Base-by-base conservation (phyloP, 2,888 invertebrate genomes). In the Nysson spinosus region DNA sequence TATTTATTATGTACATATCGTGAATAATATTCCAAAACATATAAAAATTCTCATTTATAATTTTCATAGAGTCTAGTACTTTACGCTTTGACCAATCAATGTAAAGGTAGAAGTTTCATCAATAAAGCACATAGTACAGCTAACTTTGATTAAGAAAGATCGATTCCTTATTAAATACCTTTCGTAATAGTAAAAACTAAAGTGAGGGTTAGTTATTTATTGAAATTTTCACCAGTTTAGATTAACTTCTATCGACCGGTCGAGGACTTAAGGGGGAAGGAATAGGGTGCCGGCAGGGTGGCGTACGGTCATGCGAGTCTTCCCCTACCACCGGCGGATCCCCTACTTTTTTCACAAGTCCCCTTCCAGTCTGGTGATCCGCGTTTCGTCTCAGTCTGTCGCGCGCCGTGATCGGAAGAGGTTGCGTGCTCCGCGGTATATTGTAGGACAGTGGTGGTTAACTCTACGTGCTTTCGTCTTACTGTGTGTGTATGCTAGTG, bases 351-450 rank as follows among this genome's bases (percentile, higher is more conserved):
- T 60, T 40, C 40, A 34, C 42, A 22, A 46, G 55, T 34, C 62
- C 75, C 68, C 72, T 71, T 56, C 66, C 61, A 62, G 60, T 69
- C 65, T 58, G 35, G 50, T 58, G 60, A 62, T 60, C 24, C 72
- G 79, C 61, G 68, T 69, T 69, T 77, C 69, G 72, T 46, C 49
- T 82, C 76, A 82, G 83, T 85, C 75, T 65, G 79, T 83, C 77
- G 80, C 82, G 84, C 81, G 84, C 78, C 77, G 74, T 66, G 69
- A 60, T 69, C 74, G 77, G 63, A 72, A 70, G 65, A 63, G 71
- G 79, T 75, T 70, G 51, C 52, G 66, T 55, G 28, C 16, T 3
- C n/a, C 5, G 35, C 40, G 16, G 26, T 40, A 28, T 17, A 44
- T 28, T 37, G 63, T n/a, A n/a, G n/a, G n/a, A n/a, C 49, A 58